A percentile compares a stretch with the other conserved stretches of the same genome.
Conservation (phyloP, 2,797 vertebrate genomes). For the Thaleichthys pacificus region DNA sequence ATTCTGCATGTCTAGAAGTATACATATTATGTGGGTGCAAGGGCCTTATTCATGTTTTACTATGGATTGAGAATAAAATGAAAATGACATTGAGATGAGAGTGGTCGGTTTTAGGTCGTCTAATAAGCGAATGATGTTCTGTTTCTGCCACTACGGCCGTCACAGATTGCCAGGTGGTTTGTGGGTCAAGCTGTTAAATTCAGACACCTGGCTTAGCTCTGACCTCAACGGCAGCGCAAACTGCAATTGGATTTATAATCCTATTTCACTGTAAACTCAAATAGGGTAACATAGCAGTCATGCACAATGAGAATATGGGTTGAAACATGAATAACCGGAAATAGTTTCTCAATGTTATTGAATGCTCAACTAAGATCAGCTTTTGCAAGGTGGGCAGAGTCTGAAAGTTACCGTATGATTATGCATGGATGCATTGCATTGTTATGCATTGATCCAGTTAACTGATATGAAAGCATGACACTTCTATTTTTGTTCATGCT, state of each 20-base stretch:
- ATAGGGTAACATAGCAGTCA: slow-evolving; percentile 7
- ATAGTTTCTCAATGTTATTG: neutral
- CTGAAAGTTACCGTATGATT: too few species aligned
- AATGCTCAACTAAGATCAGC: too few species aligned
- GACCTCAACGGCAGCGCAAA: slow-evolving; percentile 32
- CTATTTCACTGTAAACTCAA: slow-evolving; percentile 54
- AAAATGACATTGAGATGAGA: neutral
- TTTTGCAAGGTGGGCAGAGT: too few species aligned
- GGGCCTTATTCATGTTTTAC: neutral
- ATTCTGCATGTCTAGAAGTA: neutral
- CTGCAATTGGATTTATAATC: slow-evolving; percentile 65
- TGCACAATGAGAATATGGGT: neutral
- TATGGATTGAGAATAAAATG: neutral
- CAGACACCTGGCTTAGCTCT: slow-evolving; percentile 45
- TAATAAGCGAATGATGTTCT: too few species aligned
- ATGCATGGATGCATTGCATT: too few species aligned
- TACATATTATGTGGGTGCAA: neutral
- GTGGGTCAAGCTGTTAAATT: slow-evolving; percentile 32
- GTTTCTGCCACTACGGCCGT: too few species aligned
- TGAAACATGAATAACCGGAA: neutral
- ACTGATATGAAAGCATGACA: neutral
- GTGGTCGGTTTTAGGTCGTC: neutral
- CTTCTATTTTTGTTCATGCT: neutral
- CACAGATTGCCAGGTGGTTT: slow-evolving; percentile 9
- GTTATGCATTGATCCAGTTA: too few species aligned